Evolutionary conservation across 2,888 invertebrate genomes (phyloP).

Genomic region (Heliothis peltigera): DNA sequence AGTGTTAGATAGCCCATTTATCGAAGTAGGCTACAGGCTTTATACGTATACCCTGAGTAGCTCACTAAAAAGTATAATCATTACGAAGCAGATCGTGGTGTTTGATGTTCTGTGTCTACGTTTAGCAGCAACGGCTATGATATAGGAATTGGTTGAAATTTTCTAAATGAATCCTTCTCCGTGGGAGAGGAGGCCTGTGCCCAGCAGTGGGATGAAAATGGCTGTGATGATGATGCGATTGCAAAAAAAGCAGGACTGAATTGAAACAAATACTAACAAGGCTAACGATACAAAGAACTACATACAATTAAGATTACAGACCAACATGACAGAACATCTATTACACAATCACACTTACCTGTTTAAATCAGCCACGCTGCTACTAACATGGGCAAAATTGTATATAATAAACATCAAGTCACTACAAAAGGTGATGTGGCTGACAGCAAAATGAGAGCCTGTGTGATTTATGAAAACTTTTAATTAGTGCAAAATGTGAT

Average conservation of each 20-base stretch:
- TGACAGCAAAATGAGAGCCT: slow-evolving; percentile 27
- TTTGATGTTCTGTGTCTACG: too few relatives aligned
- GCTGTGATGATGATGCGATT: neutral
- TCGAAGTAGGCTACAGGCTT: too few relatives aligned
- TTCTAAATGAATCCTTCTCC: too few relatives aligned
- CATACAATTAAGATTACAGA: slow-evolving; percentile 4
- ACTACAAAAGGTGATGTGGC: slow-evolving; percentile 32
- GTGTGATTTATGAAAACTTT: slow-evolving; percentile 34
- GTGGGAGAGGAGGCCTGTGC: too few relatives aligned
- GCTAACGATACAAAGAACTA: neutral
- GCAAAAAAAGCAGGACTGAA: neutral
- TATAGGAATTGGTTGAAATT: too few relatives aligned
- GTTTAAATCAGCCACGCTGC: slow-evolving; percentile 18
- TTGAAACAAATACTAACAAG: neutral
- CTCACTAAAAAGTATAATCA: too few relatives aligned
- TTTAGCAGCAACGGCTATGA: too few relatives aligned
- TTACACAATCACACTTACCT: slow-evolving; percentile 21
- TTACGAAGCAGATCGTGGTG: too few relatives aligned
- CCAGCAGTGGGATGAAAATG: too few relatives aligned
- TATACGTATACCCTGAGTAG: too few relatives aligned
- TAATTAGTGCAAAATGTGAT: slow-evolving; percentile 36
- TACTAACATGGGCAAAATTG: slow-evolving; percentile 35
- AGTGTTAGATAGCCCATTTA: too few relatives aligned
- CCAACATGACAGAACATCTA: slow-evolving; percentile 10
- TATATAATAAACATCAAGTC: slow-evolving; percentile 27